phyloP scores from a whole-genome alignment of 2,888 invertebrate genomes.

The Blastobasis adustella region DNA sequence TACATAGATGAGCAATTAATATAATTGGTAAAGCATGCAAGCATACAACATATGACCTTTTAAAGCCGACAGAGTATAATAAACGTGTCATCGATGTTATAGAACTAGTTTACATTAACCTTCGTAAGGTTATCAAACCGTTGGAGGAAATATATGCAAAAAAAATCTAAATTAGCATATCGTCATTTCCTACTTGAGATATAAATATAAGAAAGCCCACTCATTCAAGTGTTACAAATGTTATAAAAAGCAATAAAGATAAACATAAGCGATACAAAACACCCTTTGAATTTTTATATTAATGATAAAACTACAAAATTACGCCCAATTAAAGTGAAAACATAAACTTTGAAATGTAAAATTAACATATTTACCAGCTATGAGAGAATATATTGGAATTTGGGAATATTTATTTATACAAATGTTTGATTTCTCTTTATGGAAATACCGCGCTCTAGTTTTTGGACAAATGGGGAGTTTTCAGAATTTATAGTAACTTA shows the following conservation, averaged over 20 bases:
- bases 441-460: no score
- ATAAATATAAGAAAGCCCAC: conserved; percentile 14
- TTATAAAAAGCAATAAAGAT: conserved; percentile 11
- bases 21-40: conserved; percentile 6
- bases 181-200: conserved; percentile 19
- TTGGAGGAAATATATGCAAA: conserved; percentile 19
- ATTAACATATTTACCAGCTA: no score
- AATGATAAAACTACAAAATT: conserved; percentile 5
- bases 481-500: no score
- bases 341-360: not conserved
- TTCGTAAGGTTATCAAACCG: conserved; percentile 14
- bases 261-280: not conserved
- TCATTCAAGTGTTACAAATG: conserved; percentile 14
- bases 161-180: conserved; percentile 20
- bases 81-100: conserved; percentile 12
- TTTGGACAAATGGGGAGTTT: no score
- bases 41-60: not conserved
- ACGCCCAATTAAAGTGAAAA: conserved; percentile 12
- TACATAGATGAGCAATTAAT: conserved; percentile 1
- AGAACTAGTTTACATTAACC: conserved; percentile 14
- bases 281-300: not conserved
- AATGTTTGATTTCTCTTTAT: no score
- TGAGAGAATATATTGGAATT: no score
- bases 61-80: not conserved
- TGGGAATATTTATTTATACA: no score